Evolutionary conservation across 1,140 invertebrate genomes (phyloP), one percentile per base, ranked within the genome.

Genomic region (Drusus annulatus): DNA sequence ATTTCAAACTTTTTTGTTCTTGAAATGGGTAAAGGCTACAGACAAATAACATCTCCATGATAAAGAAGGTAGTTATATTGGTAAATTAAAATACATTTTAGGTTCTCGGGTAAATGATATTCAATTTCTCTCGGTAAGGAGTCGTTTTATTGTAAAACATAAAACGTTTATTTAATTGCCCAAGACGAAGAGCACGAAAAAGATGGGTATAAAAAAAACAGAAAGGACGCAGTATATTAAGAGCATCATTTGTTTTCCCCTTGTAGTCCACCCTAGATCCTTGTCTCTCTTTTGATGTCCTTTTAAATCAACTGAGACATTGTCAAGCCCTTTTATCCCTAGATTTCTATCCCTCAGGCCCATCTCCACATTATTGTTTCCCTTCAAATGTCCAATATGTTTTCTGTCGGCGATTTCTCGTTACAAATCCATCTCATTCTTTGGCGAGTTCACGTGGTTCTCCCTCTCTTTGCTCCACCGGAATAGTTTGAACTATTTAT

Each of bases 301-400:
- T 69, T 69, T 69, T 69, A 69, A 69, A 69, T 69, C 65, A 69
- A 69, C 65, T 69, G 65, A 69, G 65, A 69, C 65, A 69, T 69
- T 69, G 65, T 69, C 65, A 69, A 69, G 65, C 65, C 65, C 65
- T 69, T 69, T 69, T 69, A 69, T 69, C 65, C 65, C 31, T 50
- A 23, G 65, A 69, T 69, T 69, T 69, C 65, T 25, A 69, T 63
- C 65, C 65, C 65, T 50, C n/a, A 19, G 65, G 65, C 65, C 65
- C 65, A 51, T 50, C 36, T 65, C 28, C 62, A 19, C 51, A 69
- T 69, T 69, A 69, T 69, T 69, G 65, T 69, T 69, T 69, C 65
- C 65, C 65, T 50, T 69, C 65, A 69, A 69, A 45, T 69, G 65
- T 69, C 65, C 65, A 69, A 69, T 69, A 69, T 69, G 65, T 69